These are phyloP conservation scores for Chionodraco myersi DNA, from an alignment of 2,113 vertebrate genomes.

Conservation along the genomic window DNA sequence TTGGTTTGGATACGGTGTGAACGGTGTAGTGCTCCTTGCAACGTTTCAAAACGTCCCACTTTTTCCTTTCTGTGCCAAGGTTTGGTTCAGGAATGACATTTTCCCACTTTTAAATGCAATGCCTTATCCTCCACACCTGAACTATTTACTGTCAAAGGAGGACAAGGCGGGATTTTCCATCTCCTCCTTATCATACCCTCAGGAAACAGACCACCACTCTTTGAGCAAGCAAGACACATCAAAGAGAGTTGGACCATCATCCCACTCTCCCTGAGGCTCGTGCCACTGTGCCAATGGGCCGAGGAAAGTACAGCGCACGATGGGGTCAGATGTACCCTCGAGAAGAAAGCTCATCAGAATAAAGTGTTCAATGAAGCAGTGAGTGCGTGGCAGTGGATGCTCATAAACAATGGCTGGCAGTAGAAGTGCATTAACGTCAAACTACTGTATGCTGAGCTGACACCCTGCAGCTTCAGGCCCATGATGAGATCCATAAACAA, in stretches of 20 bases:
- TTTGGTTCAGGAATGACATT: background rate
- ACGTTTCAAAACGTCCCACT: background rate
- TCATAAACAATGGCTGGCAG: background rate
- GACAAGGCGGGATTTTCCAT: background rate
- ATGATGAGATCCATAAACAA: background rate
- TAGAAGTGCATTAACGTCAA: background rate
- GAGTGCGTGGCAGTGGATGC: background rate
- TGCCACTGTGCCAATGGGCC: slow-evolving; percentile 8
- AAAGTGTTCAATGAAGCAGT: slow-evolving; percentile 5
- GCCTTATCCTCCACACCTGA: background rate
- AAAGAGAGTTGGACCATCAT: slow-evolving; percentile 22
- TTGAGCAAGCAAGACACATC: slow-evolving; percentile 9
- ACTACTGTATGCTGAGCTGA: background rate
- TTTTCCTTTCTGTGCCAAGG: background rate
- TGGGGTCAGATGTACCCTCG: slow-evolving; percentile 6
- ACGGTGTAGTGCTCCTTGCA: background rate
- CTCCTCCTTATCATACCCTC: background rate
- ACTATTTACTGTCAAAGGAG: background rate
- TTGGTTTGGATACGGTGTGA: background rate
- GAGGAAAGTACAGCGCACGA: slow-evolving; percentile 10
- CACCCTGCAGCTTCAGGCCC: background rate
- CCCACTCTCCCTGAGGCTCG: background rate
- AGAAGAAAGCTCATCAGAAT: slow-evolving; percentile 12
- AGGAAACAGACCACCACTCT: slow-evolving; percentile 6
- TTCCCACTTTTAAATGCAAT: too few species aligned